phyloP scores from a whole-genome alignment of 1,140 invertebrate genomes.

The Alviniconcha marisindica region DNA sequence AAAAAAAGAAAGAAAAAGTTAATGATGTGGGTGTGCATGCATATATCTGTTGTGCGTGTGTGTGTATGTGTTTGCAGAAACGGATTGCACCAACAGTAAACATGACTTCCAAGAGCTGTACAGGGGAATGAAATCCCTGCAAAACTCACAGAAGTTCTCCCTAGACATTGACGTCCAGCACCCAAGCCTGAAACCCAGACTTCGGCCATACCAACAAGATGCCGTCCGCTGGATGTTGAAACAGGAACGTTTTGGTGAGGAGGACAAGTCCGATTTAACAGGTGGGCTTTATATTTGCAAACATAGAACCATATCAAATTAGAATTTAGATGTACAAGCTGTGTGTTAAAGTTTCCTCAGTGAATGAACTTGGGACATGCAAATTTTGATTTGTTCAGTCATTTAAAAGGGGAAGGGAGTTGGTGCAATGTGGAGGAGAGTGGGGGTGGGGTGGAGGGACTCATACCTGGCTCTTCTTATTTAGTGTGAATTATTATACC shows the following conservation, averaged over 20 bases:
- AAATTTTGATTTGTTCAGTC: too few relatives aligned
- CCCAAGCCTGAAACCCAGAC: conserved; percentile 76
- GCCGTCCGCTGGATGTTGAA: conserved; percentile 85
- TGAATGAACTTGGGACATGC: too few relatives aligned
- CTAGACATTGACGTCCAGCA: conserved; percentile 76
- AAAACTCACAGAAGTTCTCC: conserved; percentile 48
- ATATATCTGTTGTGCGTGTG: not conserved
- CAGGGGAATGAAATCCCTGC: conserved; percentile 75
- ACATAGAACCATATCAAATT: too few relatives aligned
- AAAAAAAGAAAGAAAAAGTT: too few relatives aligned
- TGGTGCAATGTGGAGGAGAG: too few relatives aligned
- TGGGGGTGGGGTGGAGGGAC: too few relatives aligned
- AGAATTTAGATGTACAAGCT: too few relatives aligned
- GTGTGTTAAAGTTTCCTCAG: too few relatives aligned
- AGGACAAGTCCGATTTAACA: not conserved
- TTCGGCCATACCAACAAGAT: conserved; percentile 83
- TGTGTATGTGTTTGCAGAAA: not conserved
- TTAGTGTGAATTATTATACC: too few relatives aligned
- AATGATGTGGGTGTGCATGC: not conserved
- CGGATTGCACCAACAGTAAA: not conserved
- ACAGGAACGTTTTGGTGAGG: conserved; percentile 48
- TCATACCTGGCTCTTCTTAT: too few relatives aligned
- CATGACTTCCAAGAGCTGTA: conserved; percentile 77
- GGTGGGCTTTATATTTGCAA: not conserved
- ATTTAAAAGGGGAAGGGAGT: too few relatives aligned